phyloP scores from a whole-genome alignment of 1,140 invertebrate genomes.

The Dryas iulia region DNA sequence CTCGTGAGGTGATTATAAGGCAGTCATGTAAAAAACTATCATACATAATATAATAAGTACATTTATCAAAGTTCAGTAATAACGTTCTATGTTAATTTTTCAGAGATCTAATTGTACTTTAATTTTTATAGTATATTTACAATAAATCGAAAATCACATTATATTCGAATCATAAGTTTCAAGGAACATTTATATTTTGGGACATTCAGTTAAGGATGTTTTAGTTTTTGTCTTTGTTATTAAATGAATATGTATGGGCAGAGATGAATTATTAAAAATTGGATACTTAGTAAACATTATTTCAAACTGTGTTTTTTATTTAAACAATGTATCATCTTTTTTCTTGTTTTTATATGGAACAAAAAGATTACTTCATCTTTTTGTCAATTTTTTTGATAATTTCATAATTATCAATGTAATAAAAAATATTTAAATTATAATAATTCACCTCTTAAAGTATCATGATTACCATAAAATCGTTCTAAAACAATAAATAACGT shows the following conservation, averaged over 20 bases:
- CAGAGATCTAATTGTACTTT: constrained; percentile 57
- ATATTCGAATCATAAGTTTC: constrained; percentile 38
- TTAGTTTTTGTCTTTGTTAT: neutral
- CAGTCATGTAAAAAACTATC: constrained; percentile 17
- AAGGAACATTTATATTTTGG: constrained; percentile 32
- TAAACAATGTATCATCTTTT: too few relatives aligned
- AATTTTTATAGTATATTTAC: constrained; percentile 34
- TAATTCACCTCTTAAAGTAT: neutral
- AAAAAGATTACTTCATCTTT: too few relatives aligned
- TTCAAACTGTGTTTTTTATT: too few relatives aligned
- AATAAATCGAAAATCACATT: constrained; percentile 24
- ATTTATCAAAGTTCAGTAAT: constrained; percentile 24
- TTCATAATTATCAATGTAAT: neutral
- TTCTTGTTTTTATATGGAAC: too few relatives aligned
- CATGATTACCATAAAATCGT: neutral
- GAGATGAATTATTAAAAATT: neutral
- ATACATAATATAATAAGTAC: constrained; percentile 31
- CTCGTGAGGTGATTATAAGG: neutral
- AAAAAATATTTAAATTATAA: neutral
- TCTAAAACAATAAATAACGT: neutral
- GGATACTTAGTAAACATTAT: neutral
- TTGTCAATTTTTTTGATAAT: too few relatives aligned
- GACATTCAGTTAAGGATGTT: neutral
- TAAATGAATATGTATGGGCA: neutral
- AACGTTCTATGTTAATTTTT: constrained; percentile 13